Evolutionary conservation across 2,113 vertebrate species (phyloP).

Genomic region (Centrocercus urophasianus): DNA sequence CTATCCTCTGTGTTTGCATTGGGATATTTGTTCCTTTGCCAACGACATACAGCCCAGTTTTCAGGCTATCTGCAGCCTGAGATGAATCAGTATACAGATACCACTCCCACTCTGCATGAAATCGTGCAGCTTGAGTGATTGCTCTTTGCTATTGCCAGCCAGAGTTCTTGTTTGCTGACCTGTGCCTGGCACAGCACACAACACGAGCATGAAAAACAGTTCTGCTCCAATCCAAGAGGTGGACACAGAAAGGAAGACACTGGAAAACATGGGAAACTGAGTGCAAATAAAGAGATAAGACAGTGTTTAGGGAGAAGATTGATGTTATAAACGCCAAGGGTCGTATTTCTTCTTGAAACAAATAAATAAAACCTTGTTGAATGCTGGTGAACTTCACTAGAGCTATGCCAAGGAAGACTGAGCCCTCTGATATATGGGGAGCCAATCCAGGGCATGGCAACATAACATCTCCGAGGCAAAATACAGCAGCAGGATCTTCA

Average conservation of each 20-base stretch:
- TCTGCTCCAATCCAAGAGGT: not conserved
- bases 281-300: slow-evolving; percentile 11
- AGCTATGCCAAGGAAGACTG: not conserved
- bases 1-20: not conserved
- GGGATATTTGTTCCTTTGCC: not conserved
- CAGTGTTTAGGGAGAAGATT: not conserved
- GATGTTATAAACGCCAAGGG: slow-evolving; percentile 10
- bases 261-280: not conserved
- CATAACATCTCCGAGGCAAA: not conserved
- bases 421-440: not conserved
- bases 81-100: not conserved
- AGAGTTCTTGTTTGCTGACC: not conserved
- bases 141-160: not conserved
- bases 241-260: not conserved
- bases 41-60: not conserved
- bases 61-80: not conserved
- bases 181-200: rapidly evolving
- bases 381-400: not conserved
- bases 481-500: not conserved
- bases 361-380: not conserved
- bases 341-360: slow-evolving; percentile 13
- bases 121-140: not conserved
- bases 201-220: not conserved
- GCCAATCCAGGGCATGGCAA: not conserved
- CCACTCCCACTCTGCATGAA: not conserved